These are phyloP conservation scores for Crossocerus cetratus DNA, from an alignment of 2,888 invertebrate species.

Conservation along the genomic window DNA sequence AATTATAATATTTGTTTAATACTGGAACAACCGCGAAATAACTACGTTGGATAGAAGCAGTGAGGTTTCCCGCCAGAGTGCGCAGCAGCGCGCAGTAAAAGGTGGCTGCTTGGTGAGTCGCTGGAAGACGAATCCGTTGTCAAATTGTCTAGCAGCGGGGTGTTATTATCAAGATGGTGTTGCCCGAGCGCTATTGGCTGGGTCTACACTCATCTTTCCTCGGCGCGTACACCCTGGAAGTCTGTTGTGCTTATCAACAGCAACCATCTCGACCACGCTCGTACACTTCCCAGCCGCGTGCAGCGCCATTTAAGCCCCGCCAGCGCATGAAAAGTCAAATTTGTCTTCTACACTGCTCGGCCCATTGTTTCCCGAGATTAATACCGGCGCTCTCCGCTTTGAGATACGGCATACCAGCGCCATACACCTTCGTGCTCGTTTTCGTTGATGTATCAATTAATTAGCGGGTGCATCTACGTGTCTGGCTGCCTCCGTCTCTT, in stretches of 20 bases:
- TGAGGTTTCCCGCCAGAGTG: too few relatives aligned
- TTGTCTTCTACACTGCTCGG: constrained; percentile 41
- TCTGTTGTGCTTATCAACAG: constrained; percentile 50
- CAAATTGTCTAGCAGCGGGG: constrained; percentile 71
- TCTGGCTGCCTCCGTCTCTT: too few relatives aligned
- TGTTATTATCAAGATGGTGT: constrained; percentile 69
- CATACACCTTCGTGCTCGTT: constrained; percentile 14
- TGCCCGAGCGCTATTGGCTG: constrained; percentile 45
- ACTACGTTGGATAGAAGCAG: too few relatives aligned
- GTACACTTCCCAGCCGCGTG: constrained; percentile 36
- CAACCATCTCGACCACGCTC: constrained; percentile 45
- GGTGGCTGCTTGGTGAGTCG: constrained; percentile 14
- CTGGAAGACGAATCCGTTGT: constrained; percentile 69
- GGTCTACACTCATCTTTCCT: constrained; percentile 48
- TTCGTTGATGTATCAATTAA: constrained; percentile 37
- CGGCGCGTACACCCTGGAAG: constrained; percentile 40
- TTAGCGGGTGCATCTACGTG: constrained; percentile 3
- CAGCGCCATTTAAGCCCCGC: constrained; percentile 38
- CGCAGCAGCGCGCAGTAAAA: constrained; percentile 16
- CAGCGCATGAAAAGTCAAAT: constrained; percentile 45
- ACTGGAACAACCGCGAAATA: too few relatives aligned
- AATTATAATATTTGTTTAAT: too few relatives aligned
- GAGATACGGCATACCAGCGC: constrained; percentile 7
- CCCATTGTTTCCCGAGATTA: constrained; percentile 45
- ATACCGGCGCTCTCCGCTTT: constrained; percentile 19